Conservation (phyloP, 2,888 invertebrate species). For the Drosophila parthenogenetica region DNA sequence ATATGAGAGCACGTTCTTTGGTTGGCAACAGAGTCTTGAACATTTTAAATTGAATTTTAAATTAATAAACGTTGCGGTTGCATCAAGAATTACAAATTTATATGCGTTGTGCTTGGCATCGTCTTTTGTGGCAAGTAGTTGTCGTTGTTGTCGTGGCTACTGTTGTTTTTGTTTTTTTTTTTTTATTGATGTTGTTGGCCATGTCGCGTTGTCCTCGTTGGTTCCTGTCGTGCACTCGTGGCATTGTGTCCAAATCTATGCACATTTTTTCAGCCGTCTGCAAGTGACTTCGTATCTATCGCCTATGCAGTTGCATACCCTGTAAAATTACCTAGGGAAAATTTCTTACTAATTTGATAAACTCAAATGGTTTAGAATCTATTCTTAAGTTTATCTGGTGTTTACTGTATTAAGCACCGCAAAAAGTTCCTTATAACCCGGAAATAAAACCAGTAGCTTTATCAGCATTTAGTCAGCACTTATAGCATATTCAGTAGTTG, state of each 20-base stretch:
- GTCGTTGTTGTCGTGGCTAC: slow-evolving; percentile 3
- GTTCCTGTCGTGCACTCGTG: slow-evolving; percentile 58
- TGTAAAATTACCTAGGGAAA: slow-evolving; percentile 24
- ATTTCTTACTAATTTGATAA: too few species aligned
- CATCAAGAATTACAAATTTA: slow-evolving; percentile 83
- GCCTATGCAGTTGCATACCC: slow-evolving; percentile 53
- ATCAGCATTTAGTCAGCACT: too few species aligned
- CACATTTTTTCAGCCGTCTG: slow-evolving; percentile 64
- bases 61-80: slow-evolving; percentile 82
- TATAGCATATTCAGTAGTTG: slow-evolving; percentile 14
- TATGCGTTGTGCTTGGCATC: slow-evolving; percentile 56
- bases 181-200: slow-evolving; percentile 25
- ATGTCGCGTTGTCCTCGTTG: slow-evolving; percentile 33
- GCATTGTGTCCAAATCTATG: slow-evolving; percentile 78
- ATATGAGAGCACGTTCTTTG: slow-evolving; percentile 32
- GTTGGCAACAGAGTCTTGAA: slow-evolving; percentile 51
- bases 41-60: slow-evolving; percentile 83
- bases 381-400: too few species aligned
- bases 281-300: slow-evolving; percentile 28
- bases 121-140: slow-evolving; percentile 35
- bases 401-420: too few species aligned
- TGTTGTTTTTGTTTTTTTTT: slow-evolving; percentile 17
- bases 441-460: too few species aligned
- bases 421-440: too few species aligned
- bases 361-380: too few species aligned